These are phyloP conservation scores for Istiophorus platypterus DNA, from an alignment of 2,113 vertebrate genomes.

Conservation along the genomic window DNA sequence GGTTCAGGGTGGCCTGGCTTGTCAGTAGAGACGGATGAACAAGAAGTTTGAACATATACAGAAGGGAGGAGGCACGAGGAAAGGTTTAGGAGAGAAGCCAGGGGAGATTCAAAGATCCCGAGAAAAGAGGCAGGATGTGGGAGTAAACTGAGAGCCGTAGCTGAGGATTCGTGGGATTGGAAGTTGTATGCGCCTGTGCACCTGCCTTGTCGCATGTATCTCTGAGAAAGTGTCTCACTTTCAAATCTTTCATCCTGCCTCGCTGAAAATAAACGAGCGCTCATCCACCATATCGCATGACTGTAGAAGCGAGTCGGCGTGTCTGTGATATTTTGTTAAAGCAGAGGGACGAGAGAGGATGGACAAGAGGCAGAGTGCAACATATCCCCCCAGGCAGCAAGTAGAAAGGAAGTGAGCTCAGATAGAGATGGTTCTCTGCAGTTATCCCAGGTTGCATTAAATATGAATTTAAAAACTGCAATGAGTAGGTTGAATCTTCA, in stretches of 20 bases:
- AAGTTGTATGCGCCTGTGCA: background rate
- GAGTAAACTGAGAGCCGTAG: background rate
- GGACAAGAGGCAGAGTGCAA: background rate
- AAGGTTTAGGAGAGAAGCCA: background rate
- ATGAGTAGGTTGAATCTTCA: background rate
- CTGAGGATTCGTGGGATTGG: background rate
- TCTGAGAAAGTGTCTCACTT: constrained; percentile 21
- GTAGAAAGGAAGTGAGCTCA: background rate
- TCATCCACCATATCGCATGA: constrained; percentile 15
- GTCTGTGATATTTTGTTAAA: constrained; percentile 35
- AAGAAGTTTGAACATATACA: background rate
- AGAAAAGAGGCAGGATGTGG: constrained; percentile 44
- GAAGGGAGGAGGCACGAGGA: background rate
- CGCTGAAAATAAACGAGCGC: constrained; percentile 51
- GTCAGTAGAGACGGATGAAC: constrained; percentile 31
- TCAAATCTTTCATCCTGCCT: constrained; percentile 33
- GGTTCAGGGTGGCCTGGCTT: background rate
- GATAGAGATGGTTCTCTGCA: background rate
- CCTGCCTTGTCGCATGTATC: constrained; percentile 8
- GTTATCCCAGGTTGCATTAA: constrained; percentile 12
- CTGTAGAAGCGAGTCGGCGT: background rate
- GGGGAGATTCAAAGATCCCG: constrained; percentile 2
- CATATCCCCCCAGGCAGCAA: constrained; percentile 13
- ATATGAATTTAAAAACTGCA: background rate
- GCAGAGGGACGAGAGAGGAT: constrained; percentile 11